Conservation (phyloP, 2,113 vertebrate species). For the Ptychochromis oligacanthus region DNA sequence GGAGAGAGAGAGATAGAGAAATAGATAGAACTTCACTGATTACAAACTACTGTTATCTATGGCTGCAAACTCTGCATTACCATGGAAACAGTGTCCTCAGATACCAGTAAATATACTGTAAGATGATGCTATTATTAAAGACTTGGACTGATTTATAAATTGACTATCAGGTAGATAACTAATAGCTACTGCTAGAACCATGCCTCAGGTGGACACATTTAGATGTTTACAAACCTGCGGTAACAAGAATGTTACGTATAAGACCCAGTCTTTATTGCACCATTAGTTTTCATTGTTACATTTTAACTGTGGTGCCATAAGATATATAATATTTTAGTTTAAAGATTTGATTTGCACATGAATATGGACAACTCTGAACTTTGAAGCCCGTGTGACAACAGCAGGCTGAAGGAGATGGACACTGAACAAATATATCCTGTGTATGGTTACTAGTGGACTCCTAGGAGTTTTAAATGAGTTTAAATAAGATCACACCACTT, state of each 20-base stretch:
- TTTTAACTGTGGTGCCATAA: too few relatives aligned
- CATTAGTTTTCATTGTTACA: background rate
- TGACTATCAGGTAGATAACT: slow-evolving; percentile 20
- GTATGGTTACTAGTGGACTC: background rate
- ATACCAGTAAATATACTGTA: slow-evolving; percentile 41
- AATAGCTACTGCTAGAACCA: slow-evolving; percentile 8
- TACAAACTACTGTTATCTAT: slow-evolving; percentile 29
- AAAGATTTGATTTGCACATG: background rate
- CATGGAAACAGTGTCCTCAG: slow-evolving; percentile 56
- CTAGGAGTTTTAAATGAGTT: background rate
- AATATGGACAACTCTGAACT: background rate
- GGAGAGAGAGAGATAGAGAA: slow-evolving; percentile 7
- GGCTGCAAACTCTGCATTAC: slow-evolving; percentile 44
- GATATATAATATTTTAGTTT: background rate
- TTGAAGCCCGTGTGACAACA: background rate
- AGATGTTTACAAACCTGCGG: background rate
- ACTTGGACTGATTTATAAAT: slow-evolving; percentile 42
- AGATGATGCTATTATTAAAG: slow-evolving; percentile 40
- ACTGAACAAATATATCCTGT: background rate
- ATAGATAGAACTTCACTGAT: slow-evolving; percentile 19
- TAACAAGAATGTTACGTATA: background rate
- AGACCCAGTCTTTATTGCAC: background rate
- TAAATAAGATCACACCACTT: background rate
- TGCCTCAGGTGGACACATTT: background rate
- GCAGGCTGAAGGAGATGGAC: background rate